Conservation (phyloP, 2,113 vertebrate genomes). For the Mesembrinibis cayennensis region DNA sequence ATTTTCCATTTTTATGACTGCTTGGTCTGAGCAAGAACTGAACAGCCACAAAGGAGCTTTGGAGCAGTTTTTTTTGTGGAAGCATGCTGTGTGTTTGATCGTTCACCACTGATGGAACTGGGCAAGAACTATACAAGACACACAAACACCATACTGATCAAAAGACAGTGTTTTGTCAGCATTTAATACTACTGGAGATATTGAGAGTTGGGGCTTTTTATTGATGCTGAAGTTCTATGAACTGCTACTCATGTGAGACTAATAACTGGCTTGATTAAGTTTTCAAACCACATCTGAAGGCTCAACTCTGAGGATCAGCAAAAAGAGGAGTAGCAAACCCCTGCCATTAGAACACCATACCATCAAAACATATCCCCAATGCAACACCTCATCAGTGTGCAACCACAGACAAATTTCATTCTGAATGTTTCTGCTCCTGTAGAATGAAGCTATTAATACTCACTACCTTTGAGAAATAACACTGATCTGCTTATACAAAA, state of each 20-base stretch:
- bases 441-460: slow-evolving; percentile 21
- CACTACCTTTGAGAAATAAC: slow-evolving; percentile 5
- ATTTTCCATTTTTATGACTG: not conserved
- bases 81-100: not conserved
- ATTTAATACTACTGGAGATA: not conserved
- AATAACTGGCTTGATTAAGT: not conserved
- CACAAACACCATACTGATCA: not conserved
- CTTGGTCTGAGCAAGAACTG: not conserved
- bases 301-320: not conserved
- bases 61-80: not conserved
- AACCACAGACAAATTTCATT: not conserved
- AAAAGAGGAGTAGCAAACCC: not conserved
- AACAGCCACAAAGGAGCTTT: not conserved
- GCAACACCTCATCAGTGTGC: not conserved
- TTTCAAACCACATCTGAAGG: not conserved
- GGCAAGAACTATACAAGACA: not conserved
- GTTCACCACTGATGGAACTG: not conserved
- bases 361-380: not conserved
- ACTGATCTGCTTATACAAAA: not conserved
- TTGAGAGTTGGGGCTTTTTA: not conserved
- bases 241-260: not conserved
- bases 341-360: not conserved
- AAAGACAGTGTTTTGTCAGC: not conserved
- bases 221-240: not conserved
- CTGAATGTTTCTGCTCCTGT: not conserved